Conservation (phyloP, 2,888 invertebrate genomes). For the Ormyrus thymus region DNA sequence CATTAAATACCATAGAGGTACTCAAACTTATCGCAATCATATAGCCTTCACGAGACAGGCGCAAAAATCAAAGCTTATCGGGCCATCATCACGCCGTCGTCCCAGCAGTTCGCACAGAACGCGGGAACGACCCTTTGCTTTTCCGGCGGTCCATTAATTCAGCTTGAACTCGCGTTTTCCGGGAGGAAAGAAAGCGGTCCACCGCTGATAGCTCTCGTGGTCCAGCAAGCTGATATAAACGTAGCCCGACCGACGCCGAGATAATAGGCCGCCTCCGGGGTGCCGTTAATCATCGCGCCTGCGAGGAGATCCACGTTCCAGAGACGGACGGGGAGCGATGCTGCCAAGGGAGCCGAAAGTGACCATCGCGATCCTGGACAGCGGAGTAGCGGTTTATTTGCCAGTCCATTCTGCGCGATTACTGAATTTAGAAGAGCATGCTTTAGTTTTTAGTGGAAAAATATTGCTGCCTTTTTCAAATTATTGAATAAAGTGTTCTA, state of each 20-base stretch:
- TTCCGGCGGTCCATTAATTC: slow-evolving; percentile 45
- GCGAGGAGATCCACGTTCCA: slow-evolving; percentile 7
- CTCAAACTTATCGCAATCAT: no score
- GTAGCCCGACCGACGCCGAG: slow-evolving; percentile 49
- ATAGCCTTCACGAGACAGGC: no score
- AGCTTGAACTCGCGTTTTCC: background rate
- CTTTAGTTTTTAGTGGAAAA: no score
- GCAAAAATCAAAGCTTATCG: no score
- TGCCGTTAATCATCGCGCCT: slow-evolving; percentile 70
- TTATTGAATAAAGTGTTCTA: no score
- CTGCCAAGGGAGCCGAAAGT: slow-evolving; percentile 21
- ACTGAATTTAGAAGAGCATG: no score
- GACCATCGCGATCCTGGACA: background rate
- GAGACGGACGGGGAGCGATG: background rate
- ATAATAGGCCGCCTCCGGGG: slow-evolving; percentile 71
- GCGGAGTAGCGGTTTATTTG: no score
- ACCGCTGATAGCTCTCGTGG: slow-evolving; percentile 55
- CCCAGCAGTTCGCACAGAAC: no score
- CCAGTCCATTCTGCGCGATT: no score
- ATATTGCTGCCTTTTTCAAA: no score
- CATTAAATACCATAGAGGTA: no score
- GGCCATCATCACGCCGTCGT: no score
- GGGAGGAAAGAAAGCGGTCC: slow-evolving; percentile 1
- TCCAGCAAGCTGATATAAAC: slow-evolving; percentile 66
- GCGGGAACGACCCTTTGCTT: slow-evolving; percentile 1